These are phyloP conservation scores for Scomber colias DNA, from an alignment of 2,113 vertebrate species.

Conservation along the genomic window DNA sequence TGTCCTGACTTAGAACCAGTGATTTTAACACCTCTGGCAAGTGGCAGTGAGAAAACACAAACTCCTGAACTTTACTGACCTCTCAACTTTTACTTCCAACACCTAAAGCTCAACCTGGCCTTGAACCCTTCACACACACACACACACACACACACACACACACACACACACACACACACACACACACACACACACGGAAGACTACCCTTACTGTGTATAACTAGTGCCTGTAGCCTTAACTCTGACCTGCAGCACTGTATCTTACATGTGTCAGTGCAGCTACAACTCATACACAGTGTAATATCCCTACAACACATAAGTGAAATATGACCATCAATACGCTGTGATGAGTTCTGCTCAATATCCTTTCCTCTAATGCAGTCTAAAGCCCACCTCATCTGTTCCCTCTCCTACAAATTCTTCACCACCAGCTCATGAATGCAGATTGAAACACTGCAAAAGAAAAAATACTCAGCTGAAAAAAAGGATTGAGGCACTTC, in stretches of 20 bases:
- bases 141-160: background rate
- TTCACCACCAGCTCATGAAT: background rate
- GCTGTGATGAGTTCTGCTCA: conserved; percentile 1
- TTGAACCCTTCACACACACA: background rate
- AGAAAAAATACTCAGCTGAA: no score
- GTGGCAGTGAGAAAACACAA: conserved; percentile 28
- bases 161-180: background rate
- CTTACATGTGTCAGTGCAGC: background rate
- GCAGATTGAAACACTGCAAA: background rate
- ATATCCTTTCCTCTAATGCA: conserved; percentile 1
- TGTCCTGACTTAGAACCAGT: conserved; percentile 18
- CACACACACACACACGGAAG: background rate
- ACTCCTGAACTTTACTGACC: conserved; percentile 19
- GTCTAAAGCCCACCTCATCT: background rate
- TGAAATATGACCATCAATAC: background rate
- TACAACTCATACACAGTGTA: background rate
- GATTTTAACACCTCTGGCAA: conserved; percentile 25
- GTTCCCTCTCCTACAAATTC: background rate
- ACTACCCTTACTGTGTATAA: background rate
- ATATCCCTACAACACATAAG: no score
- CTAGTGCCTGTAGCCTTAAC: background rate
- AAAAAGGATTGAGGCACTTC: background rate
- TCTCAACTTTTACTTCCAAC: conserved; percentile 27
- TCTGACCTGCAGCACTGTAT: background rate
- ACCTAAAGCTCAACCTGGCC: conserved; percentile 13